These are phyloP conservation scores for Himalopsyche tibetana DNA, from an alignment of 2,888 invertebrate genomes.

Conservation along the genomic window DNA sequence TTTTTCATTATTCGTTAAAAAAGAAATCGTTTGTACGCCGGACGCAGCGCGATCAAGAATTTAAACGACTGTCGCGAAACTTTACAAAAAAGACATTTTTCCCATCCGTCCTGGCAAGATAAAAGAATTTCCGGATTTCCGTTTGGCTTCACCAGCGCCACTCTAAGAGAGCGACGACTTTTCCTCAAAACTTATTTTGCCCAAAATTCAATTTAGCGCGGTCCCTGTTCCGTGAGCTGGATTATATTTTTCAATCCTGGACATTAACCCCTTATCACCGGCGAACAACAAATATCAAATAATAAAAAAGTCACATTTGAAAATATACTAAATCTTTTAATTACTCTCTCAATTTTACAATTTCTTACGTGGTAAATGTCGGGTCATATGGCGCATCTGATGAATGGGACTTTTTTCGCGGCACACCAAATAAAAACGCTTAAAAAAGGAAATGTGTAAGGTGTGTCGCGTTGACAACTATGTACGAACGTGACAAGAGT, in stretches of 20 bases:
- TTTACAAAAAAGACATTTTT: constrained; percentile 15
- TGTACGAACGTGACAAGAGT: no score
- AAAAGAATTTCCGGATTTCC: constrained; percentile 30
- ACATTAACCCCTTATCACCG: not conserved
- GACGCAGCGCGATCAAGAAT: not conserved
- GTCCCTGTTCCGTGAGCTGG: not conserved
- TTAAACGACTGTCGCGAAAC: not conserved
- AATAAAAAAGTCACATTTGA: no score
- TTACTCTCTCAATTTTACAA: no score
- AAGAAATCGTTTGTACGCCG: not conserved
- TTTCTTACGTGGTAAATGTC: no score
- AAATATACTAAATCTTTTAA: no score
- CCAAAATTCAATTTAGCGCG: constrained; percentile 15
- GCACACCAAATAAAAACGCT: no score
- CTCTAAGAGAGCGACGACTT: not conserved
- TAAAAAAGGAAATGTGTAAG: no score
- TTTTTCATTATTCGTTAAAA: constrained; percentile 8
- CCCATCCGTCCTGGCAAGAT: not conserved
- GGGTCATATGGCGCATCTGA: no score
- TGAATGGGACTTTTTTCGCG: no score
- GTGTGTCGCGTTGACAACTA: no score
- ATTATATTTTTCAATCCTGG: constrained; percentile 31
- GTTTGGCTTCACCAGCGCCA: constrained; percentile 23
- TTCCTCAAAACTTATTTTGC: not conserved
- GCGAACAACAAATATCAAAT: no score